These are phyloP conservation scores for Subanguina moxae DNA, from an alignment of 1,140 invertebrate genomes.

Conservation along the genomic window DNA sequence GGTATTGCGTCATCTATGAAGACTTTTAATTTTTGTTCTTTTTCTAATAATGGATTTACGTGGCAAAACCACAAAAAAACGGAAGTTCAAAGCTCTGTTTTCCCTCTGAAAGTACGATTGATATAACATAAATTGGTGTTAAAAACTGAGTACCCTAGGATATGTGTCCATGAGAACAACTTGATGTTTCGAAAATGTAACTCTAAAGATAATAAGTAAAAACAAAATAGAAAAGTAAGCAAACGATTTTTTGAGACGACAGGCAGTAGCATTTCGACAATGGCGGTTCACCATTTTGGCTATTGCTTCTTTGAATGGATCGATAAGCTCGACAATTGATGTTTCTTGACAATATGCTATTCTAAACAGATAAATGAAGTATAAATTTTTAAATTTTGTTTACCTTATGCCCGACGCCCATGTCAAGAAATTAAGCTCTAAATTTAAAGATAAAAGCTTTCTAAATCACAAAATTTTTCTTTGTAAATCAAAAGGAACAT, in stretches of 20 bases:
- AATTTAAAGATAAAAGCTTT: slow-evolving; percentile 1
- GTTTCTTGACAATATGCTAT: slow-evolving; percentile 40
- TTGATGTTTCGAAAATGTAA: slow-evolving; percentile 41
- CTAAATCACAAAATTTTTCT: not conserved
- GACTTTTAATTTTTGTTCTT: not conserved
- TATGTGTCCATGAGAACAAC: slow-evolving; percentile 41
- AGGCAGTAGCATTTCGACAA: slow-evolving; percentile 41
- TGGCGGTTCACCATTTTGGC: slow-evolving; percentile 40
- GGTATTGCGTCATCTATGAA: slow-evolving; percentile 5
- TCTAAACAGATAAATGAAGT: not conserved
- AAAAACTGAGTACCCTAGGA: slow-evolving; percentile 11
- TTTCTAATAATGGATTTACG: slow-evolving; percentile 24
- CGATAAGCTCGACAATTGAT: slow-evolving; percentile 34
- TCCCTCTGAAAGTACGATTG: slow-evolving; percentile 4
- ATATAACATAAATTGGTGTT: no score
- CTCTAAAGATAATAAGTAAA: slow-evolving; percentile 15
- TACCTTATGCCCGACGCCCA: slow-evolving; percentile 29
- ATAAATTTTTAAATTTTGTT: no score
- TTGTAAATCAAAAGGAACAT: not conserved
- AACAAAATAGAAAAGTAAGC: not conserved
- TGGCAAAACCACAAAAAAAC: slow-evolving; percentile 46
- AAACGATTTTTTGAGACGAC: slow-evolving; percentile 40
- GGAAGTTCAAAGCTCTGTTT: slow-evolving; percentile 36
- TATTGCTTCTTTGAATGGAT: slow-evolving; percentile 44
- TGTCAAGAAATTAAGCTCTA: slow-evolving; percentile 35